Percentiles rank a stretch among this genome's conserved stretches.
Conservation (phyloP, 2,113 vertebrate species). For the Scophthalmus maximus region DNA sequence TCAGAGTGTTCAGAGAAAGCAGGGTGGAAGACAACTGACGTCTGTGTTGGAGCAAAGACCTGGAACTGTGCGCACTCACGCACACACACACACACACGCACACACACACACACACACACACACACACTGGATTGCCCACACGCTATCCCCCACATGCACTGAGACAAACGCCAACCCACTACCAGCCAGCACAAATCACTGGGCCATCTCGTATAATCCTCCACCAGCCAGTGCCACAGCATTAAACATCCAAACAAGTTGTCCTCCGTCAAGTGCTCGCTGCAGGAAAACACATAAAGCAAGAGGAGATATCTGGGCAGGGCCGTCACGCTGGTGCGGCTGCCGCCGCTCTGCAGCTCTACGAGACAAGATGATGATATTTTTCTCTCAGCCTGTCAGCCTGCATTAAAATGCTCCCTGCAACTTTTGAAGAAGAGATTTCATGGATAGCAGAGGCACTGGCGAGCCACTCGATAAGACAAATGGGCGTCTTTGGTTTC, state of each 20-base stretch:
- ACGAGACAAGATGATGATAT: constrained; percentile 39
- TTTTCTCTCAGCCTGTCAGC: constrained; percentile 49
- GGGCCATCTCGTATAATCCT: constrained; percentile 77
- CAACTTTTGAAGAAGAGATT: constrained; percentile 46
- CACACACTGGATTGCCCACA: not conserved
- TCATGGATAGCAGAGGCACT: constrained; percentile 42
- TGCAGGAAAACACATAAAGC: constrained; percentile 72
- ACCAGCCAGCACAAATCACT: constrained; percentile 77
- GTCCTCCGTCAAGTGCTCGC: constrained; percentile 70
- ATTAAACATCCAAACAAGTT: constrained; percentile 80
- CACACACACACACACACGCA: constrained; percentile 2
- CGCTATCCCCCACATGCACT: constrained; percentile 24
- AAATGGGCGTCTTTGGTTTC: constrained; percentile 3
- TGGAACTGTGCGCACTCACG: constrained; percentile 52
- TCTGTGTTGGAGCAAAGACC: constrained; percentile 60
- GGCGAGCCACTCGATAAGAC: constrained; percentile 41
- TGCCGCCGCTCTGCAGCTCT: constrained; percentile 41
- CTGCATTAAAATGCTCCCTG: constrained; percentile 34
- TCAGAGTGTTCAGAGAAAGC: constrained; percentile 33
- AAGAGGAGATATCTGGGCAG: constrained; percentile 49
- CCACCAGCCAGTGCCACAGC: constrained; percentile 63
- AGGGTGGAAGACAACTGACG: constrained; percentile 52
- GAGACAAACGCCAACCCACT: constrained; percentile 44
- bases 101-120: not conserved
- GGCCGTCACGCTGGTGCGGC: constrained; percentile 35